Evolutionary conservation across 2,113 vertebrate genomes (phyloP), one percentile per base, ranked within the genome.

Genomic region (Isurus oxyrinchus): DNA sequence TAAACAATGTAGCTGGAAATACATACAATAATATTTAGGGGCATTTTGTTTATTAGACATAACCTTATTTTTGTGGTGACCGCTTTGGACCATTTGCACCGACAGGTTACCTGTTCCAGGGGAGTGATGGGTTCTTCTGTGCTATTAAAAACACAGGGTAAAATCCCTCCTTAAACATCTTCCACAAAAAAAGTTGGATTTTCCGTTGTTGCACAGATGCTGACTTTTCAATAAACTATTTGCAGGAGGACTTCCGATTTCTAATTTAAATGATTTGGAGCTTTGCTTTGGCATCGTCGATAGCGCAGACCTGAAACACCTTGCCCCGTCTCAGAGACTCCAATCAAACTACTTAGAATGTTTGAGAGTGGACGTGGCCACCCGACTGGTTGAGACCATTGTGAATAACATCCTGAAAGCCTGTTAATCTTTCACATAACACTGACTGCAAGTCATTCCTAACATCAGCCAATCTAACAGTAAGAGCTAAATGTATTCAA

Each of bases 401-500:
- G 59, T 94, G 35, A n/a, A 66, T 94, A 94, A 23, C 90, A 63
- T 63, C 90, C 59, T 94, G 90, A 94, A 94, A 94, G 35, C 59
- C 59, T 94, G 90, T 66, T 94, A 63, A 66, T 63, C 16, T 61
- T 63, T 94, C 59, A 94, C n/a, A 61, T 93, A 23, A 93, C 57
- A 61, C 90, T 94, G n/a, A 94, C 90, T 44, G 90, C 90, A 63
- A 93, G 57, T 94, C 19, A 94, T 94, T 94, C 35, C 90, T 66
- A 63, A 63, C 90, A 94, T 63, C n/a, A 63, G 90, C 59, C 90
- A 94, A 63, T 63, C 59, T 94, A 94, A 94, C 90, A 94, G 81
- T 44, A 84, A 84, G 16, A 84, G 59, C 90, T 94, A 94, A 94
- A 94, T 94, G 59, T 93, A 94, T 94, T 94, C 90, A 94, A 94